Base-by-base conservation (phyloP, 2,113 vertebrate species). In the Prolemur simus region DNA sequence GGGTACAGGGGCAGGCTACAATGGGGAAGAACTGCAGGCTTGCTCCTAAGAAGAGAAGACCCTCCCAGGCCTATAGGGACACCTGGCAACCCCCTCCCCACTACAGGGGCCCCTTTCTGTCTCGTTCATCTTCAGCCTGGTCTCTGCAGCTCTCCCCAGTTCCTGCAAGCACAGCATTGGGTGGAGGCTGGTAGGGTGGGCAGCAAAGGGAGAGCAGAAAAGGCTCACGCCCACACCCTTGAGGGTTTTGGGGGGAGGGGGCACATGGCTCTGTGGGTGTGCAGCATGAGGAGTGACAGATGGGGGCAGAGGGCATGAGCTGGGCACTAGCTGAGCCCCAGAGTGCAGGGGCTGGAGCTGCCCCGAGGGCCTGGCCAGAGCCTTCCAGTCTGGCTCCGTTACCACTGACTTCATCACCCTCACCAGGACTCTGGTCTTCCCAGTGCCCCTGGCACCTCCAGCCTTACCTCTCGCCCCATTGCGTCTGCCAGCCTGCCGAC, bases 31-130 rank as follows among this genome's bases (percentile, higher is more conserved):
- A n/a, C 52, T 29, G 66, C 39, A 47, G 71, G 5, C 6, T 56
- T 64, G 37, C 37, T 39, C 69, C 47, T 0, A 1, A 23, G 56
- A 63, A 64, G 39, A 63, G 78, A 39, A 64, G 54, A 39, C 45
- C 8, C 23, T 47, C 21, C 2, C 1, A 13, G 29, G 39, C 8
- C 23, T 80, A 5, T 0, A 15, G 37, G 49, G 68, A 39, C 10
- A 10, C 25, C 63, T 20, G 39, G 39, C 1, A 45, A 76, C 18
- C 8, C 34, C 2, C 34, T 1, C 1, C 45, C 21, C 45, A 13
- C 32, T 11, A 8, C 2, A 0, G 0, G 2, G 5, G 52, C 12
- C 8, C 27, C 17, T 8, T 49, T 34, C 60, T 34, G 25, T 87
- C 68, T 45, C 20, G 13, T 56, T 93, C 25, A 10, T 25, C 66